Evolutionary conservation across 53 echinoderm and acorn worm genomes (phyloP).

Genomic region (Patiria pectinifera): DNA sequence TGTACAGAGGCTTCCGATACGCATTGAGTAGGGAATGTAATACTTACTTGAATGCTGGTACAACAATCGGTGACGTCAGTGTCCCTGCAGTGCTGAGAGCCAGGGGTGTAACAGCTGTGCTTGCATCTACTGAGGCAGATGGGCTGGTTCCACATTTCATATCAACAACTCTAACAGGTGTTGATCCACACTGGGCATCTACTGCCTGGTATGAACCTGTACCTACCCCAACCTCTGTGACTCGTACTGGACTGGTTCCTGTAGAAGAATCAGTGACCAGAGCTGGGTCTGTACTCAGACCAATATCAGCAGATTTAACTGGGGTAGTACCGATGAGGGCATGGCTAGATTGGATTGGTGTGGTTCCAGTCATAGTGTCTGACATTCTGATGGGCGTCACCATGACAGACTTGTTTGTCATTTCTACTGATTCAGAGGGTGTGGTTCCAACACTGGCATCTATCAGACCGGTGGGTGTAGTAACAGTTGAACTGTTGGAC

Average conservation of each 20-base stretch:
- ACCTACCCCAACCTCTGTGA: constrained; percentile 40
- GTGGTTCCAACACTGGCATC: constrained; percentile 42
- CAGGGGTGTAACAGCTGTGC: constrained; percentile 57
- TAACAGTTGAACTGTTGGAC: neutral
- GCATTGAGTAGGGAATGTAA: neutral
- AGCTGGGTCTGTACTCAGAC: constrained; percentile 61
- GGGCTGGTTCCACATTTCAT: constrained; percentile 59
- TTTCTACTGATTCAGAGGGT: constrained; percentile 12
- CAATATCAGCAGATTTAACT: constrained; percentile 17
- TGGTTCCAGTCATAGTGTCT: constrained; percentile 54
- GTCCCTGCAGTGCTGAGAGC: constrained; percentile 38
- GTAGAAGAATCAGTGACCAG: constrained; percentile 47
- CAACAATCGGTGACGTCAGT: constrained; percentile 54
- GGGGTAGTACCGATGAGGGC: constrained; percentile 67
- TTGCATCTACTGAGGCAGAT: neutral
- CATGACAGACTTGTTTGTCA: neutral
- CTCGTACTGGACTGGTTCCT: constrained; percentile 43
- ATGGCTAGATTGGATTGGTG: constrained; percentile 45
- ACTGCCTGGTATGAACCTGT: constrained; percentile 34
- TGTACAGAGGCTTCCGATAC: no score
- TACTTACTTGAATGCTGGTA: constrained; percentile 64
- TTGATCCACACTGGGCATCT: constrained; percentile 48
- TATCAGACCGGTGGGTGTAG: neutral
- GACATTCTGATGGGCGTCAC: constrained; percentile 38
- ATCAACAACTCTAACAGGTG: constrained; percentile 36